These are phyloP conservation scores for Acleris cristana DNA, from an alignment of 2,888 invertebrate genomes.

Conservation along the genomic window DNA sequence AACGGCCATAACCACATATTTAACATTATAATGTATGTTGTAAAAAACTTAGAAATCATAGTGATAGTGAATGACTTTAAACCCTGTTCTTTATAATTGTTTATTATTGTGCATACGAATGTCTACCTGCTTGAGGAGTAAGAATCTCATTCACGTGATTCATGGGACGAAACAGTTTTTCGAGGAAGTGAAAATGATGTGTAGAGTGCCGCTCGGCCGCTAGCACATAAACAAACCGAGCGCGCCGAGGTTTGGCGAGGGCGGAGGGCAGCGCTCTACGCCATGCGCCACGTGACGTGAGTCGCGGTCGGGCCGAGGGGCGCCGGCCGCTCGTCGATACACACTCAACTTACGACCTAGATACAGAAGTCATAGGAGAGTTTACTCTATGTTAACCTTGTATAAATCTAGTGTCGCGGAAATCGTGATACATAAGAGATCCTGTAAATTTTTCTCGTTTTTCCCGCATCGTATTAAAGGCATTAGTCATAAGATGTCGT, in stretches of 20 bases:
- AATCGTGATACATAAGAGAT: constrained; percentile 9
- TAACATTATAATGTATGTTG: too few species aligned
- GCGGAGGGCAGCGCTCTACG: background rate
- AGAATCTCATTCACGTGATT: constrained; percentile 46
- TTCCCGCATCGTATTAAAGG: constrained; percentile 25
- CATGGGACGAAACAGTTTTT: constrained; percentile 49
- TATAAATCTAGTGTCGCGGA: constrained; percentile 7
- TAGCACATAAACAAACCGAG: constrained; percentile 46
- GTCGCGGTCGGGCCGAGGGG: constrained; percentile 17
- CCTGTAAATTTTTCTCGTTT: constrained; percentile 30
- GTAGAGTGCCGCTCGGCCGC: constrained; percentile 33
- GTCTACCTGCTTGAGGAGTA: constrained; percentile 36
- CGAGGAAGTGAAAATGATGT: constrained; percentile 53
- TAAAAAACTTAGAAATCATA: too few species aligned
- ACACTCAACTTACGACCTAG: constrained; percentile 11
- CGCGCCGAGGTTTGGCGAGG: constrained; percentile 40
- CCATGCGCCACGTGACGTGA: too few species aligned
- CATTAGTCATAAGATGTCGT: constrained; percentile 43
- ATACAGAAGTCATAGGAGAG: background rate
- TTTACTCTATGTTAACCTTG: background rate
- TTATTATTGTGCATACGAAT: constrained; percentile 35
- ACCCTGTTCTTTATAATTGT: background rate
- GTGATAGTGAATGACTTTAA: background rate
- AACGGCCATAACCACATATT: too few species aligned
- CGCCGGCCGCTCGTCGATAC: constrained; percentile 6